Conservation (phyloP, 2,888 invertebrate species). For the Dromius quadrimaculatus region DNA sequence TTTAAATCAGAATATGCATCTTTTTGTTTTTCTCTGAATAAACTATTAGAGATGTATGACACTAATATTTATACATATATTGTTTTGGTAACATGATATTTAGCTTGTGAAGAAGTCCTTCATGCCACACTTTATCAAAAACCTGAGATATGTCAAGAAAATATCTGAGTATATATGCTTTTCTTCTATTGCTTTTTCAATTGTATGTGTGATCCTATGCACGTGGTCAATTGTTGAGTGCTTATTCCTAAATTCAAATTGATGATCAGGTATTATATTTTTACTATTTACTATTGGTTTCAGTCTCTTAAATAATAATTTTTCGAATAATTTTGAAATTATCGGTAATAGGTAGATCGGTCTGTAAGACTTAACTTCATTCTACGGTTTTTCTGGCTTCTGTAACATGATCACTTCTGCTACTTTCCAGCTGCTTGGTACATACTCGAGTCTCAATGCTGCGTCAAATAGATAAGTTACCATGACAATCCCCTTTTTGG, state of each 20-base stretch:
- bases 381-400: conserved; percentile 50
- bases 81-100: conserved; percentile 11
- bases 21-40: background rate
- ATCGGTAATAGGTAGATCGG: conserved; percentile 55
- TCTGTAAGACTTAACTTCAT: conserved; percentile 55
- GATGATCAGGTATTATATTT: conserved; percentile 48
- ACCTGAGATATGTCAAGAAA: too few species aligned
- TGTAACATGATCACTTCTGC: conserved; percentile 41
- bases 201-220: conserved; percentile 48
- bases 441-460: conserved; percentile 53
- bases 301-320: conserved; percentile 52
- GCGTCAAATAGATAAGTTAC: conserved; percentile 57
- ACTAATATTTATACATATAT: background rate
- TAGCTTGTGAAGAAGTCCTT: background rate
- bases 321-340: background rate
- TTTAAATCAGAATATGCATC: too few species aligned
- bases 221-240: conserved; percentile 54
- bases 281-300: conserved; percentile 28
- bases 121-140: too few species aligned
- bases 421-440: conserved; percentile 57
- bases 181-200: background rate
- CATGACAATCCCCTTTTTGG: too few species aligned
- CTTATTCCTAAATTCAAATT: too few species aligned
- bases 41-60: background rate
- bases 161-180: too few species aligned